phyloP scores from a whole-genome alignment of 92 coral and sea anemone species.

The Zoanthus solanderi region DNA sequence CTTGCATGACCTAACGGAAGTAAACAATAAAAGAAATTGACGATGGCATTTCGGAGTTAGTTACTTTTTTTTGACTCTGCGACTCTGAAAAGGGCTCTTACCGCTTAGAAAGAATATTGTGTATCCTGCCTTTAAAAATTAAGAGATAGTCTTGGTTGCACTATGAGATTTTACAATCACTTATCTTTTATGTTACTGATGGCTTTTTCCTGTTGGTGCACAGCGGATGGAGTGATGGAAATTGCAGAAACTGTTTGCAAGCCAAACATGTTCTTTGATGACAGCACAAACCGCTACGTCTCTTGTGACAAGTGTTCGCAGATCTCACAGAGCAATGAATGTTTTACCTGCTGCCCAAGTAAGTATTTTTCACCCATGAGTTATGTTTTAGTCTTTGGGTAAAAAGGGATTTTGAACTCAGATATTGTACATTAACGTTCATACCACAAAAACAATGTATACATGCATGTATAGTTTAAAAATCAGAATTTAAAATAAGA shows the following conservation, averaged over 20 bases:
- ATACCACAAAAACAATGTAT: too few relatives aligned
- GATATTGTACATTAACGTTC: too few relatives aligned
- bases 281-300: slow-evolving; percentile 2
- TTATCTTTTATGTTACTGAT: not conserved
- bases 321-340: not conserved
- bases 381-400: too few relatives aligned
- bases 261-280: slow-evolving; percentile 9
- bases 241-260: not conserved
- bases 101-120: not conserved
- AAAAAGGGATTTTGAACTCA: too few relatives aligned
- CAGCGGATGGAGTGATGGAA: not conserved
- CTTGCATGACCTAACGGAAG: not conserved
- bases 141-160: not conserved
- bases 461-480: too few relatives aligned
- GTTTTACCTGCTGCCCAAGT: not conserved
- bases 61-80: not conserved
- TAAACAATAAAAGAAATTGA: too few relatives aligned
- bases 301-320: slow-evolving; percentile 22
- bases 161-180: not conserved
- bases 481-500: too few relatives aligned
- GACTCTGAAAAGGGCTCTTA: not conserved
- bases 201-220: not conserved
- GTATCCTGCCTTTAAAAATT: not conserved
- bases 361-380: not conserved
- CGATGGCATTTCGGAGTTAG: not conserved